These are phyloP conservation scores for Danaus chrysippus DNA, from an alignment of 2,888 invertebrate species.

Conservation along the genomic window DNA sequence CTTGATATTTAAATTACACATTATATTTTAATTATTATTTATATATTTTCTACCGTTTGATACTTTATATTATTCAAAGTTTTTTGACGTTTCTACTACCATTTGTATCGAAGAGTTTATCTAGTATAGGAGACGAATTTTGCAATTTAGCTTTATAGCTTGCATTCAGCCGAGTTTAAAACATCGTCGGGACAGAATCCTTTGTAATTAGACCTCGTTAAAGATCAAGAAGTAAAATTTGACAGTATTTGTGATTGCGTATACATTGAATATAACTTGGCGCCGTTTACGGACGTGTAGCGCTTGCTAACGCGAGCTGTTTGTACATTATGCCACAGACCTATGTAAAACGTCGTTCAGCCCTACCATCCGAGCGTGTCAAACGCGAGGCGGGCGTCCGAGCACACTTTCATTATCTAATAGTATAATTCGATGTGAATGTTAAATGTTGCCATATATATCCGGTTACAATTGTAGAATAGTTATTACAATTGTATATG, in stretches of 20 bases:
- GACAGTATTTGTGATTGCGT: conserved; percentile 1
- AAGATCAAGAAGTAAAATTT: conserved; percentile 15
- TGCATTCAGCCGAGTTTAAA: too few relatives aligned
- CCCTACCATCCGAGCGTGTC: neutral
- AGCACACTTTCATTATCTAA: conserved; percentile 21
- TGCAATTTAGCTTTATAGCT: too few relatives aligned
- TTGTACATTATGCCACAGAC: conserved; percentile 11
- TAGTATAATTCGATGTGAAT: conserved; percentile 30
- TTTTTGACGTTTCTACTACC: too few relatives aligned
- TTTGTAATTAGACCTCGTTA: conserved; percentile 16
- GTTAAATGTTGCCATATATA: conserved; percentile 31
- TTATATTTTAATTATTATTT: too few relatives aligned
- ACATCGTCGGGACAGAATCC: conserved; percentile 1
- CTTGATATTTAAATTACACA: too few relatives aligned
- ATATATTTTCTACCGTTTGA: too few relatives aligned
- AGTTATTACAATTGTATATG: conserved; percentile 27
- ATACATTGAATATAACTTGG: conserved; percentile 8
- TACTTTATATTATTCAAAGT: too few relatives aligned
- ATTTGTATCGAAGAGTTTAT: too few relatives aligned
- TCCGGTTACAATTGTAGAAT: conserved; percentile 29
- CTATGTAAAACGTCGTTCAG: neutral
- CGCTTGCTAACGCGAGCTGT: conserved; percentile 8
- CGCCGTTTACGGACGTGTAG: conserved; percentile 17
- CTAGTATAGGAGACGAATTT: too few relatives aligned
- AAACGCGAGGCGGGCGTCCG: neutral